A percentile compares a stretch with the other conserved stretches of the same genome.
phyloP scores from a whole-genome alignment of 2,113 vertebrate species.

The Rhadina sibilatrix region DNA sequence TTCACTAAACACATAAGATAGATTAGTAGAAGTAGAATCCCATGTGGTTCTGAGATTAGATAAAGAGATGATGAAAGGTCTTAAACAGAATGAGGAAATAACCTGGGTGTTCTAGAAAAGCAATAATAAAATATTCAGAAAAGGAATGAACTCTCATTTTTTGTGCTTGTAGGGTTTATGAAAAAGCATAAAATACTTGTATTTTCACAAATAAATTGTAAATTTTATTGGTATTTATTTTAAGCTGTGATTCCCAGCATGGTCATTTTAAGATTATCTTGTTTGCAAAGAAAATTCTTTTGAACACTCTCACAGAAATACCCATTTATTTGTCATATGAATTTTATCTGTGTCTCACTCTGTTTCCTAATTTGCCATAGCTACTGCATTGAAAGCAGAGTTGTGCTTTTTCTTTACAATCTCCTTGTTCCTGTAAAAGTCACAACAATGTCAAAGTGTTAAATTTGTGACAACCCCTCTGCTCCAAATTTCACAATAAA shows the following conservation, averaged over 20 bases:
- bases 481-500: neutral
- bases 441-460: neutral
- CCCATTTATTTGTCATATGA: neutral
- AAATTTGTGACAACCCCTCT: neutral
- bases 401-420: neutral
- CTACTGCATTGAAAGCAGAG: neutral
- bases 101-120: constrained; percentile 12
- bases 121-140: constrained; percentile 7
- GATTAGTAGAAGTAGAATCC: constrained; percentile 1
- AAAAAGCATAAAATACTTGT: constrained; percentile 6
- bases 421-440: neutral
- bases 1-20: neutral
- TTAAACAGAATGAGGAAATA: constrained; percentile 28
- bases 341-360: neutral
- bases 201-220: constrained; percentile 11
- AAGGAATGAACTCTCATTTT: constrained; percentile 13
- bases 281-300: constrained; percentile 9
- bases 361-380: neutral
- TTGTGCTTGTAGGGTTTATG: neutral
- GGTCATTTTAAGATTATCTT: neutral
- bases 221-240: constrained; percentile 2
- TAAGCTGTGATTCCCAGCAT: neutral
- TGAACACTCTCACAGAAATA: neutral
- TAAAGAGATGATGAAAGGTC: constrained; percentile 35
- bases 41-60: constrained; percentile 32